A percentile compares a stretch with the other conserved stretches of the same genome.
phyloP scores from a whole-genome alignment of 2,113 vertebrate species.

The Ictidomys tridecemlineatus region DNA sequence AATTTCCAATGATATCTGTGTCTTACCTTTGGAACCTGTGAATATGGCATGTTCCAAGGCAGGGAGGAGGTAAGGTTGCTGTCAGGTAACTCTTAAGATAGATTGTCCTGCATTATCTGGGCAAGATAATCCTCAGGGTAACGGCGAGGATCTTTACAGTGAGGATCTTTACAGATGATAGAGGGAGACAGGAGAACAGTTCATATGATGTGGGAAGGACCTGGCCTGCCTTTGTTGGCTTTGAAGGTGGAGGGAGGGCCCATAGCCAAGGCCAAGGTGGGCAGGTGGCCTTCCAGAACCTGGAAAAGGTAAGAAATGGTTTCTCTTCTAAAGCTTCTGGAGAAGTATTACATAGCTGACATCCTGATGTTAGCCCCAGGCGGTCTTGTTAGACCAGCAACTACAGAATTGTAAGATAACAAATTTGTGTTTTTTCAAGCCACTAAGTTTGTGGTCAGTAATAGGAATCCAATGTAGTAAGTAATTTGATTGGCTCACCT shows the following conservation, averaged over 20 bases:
- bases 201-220: neutral
- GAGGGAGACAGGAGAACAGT: neutral
- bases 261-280: neutral
- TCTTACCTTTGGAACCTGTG: neutral
- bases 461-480: slow-evolving; percentile 16
- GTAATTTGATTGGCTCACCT: neutral
- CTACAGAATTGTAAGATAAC: neutral
- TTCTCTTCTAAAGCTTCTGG: neutral
- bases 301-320: neutral
- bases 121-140: neutral
- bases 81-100: neutral
- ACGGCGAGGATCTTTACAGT: neutral
- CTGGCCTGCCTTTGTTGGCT: neutral
- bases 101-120: neutral
- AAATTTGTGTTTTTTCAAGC: neutral
- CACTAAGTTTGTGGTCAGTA: neutral
- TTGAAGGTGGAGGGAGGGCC: neutral
- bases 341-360: neutral
- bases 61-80: slow-evolving; percentile 5
- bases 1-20: neutral
- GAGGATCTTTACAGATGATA: neutral
- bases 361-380: neutral
- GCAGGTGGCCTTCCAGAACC: neutral
- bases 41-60: neutral
- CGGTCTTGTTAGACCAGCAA: neutral